Base-by-base conservation (phyloP, 2,113 vertebrate species). In the Mesembrinibis cayennensis region DNA sequence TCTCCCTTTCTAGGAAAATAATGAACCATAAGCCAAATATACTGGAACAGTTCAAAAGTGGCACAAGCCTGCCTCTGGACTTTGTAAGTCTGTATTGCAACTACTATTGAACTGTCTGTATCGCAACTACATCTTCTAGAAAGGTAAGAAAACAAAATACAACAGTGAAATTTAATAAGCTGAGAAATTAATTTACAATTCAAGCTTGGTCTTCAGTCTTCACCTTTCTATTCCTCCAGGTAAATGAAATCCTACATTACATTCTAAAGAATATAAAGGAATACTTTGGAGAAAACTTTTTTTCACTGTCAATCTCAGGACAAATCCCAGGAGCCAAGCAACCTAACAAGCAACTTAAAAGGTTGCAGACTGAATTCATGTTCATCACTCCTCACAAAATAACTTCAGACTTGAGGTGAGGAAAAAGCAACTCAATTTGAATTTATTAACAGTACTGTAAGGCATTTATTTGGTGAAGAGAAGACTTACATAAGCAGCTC, bases 401-500 rank as follows among this genome's bases (percentile, higher is more conserved):
- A 85, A 89, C 83, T 44, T 81, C 67, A 69, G 16, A 65, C 32
- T 34, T 73, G 25, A 77, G 10, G 8, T n/a, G 21, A 90, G 27
- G 45, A 86, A 88, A 74, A 74, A 20, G 12, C 11, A 70, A 32
- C 16, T 52, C 18, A 36, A 34, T 58, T 49, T 36, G 15, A 63
- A 78, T 53, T 69, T 7, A 52, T 27, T 71, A 80, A 47, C 50
- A 66, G 36, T 42, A 74, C 34, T 38, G 2, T 3, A 89, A 53
- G 30, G 69, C 8, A 80, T n/a, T 69, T 92, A 67, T 67, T 83
- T 81, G 55, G 32, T 42, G 23, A 93, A 92, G 29, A 55, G 25
- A 72, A 25, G 44, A 90, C 98, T 99, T 98, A 99, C 99, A 99
- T 99, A 82, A 99, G 98, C 95, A 99, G 98, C 97, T 99, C 99